Evolutionary conservation across 2,888 invertebrate genomes (phyloP).

Genomic region (Rotaria socialis): DNA sequence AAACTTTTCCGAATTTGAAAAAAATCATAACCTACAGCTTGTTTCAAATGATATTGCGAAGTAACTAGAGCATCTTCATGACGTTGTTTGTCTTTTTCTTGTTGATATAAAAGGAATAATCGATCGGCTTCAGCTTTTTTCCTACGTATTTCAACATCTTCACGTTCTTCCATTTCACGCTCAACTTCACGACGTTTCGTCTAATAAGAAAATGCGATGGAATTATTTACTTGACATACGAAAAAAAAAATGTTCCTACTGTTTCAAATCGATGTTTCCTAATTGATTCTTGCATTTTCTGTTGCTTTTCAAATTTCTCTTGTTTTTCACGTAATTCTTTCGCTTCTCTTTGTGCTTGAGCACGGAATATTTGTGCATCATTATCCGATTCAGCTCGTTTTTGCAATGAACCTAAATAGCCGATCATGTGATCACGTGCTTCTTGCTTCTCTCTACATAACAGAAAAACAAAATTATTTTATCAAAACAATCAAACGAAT

Average conservation of each 20-base stretch:
- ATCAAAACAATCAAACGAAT: constrained; percentile 40
- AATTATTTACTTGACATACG: not conserved
- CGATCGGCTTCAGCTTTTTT: constrained; percentile 49
- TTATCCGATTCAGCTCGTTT: constrained; percentile 41
- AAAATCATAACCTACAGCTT: not conserved
- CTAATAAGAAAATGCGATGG: not conserved
- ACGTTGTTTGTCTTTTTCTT: constrained; percentile 41
- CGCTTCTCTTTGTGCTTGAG: constrained; percentile 54
- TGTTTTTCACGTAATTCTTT: constrained; percentile 51
- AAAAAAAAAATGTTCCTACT: not conserved
- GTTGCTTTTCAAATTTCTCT: constrained; percentile 57
- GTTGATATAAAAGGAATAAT: constrained; percentile 41
- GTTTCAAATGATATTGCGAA: not conserved
- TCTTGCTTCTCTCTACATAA: constrained; percentile 40
- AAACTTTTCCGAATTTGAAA: no score
- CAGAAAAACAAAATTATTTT: not conserved
- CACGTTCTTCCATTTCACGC: constrained; percentile 52
- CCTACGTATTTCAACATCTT: constrained; percentile 54
- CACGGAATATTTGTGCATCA: constrained; percentile 37
- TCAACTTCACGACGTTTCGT: constrained; percentile 51
- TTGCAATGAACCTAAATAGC: constrained; percentile 39
- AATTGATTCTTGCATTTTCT: constrained; percentile 49
- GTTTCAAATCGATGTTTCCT: constrained; percentile 39
- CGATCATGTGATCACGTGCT: constrained; percentile 36
- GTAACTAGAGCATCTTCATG: not conserved